Base-by-base conservation (phyloP, 2,113 vertebrate species). In the Speoplatyrhinus poulsoni region DNA sequence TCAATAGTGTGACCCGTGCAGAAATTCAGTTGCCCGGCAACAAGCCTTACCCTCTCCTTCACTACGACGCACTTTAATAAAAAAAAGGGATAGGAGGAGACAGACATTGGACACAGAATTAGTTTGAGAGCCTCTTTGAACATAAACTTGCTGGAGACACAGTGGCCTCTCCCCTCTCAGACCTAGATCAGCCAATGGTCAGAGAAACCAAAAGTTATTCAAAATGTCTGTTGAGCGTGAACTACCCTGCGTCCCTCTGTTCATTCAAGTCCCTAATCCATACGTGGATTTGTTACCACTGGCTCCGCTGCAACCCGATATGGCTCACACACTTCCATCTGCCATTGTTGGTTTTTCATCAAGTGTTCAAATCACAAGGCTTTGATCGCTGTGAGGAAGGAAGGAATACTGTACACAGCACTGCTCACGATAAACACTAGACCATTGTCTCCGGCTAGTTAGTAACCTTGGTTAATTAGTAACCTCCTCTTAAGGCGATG, bases 21-120 rank as follows among this genome's bases (percentile, higher is more conserved):
- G 72, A 77, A 84, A 86, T 85, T 65, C 77, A 82, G 84, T 85
- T 74, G 83, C 82, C 84, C 79, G 26, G 26, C 26, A 91, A 71
- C 69, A 84, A 73, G 74, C 77, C 92, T 93, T 93, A 92, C 93
- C 92, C 92, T 92, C 84, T 92, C 91, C 87, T 92, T 93, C 86
- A 87, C 90, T 91, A 93, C 90, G 91, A 91, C 83, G 92, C 91
- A 93, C 92, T 93, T 92, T 81, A 26, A 26, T 26, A 2, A 26
- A 26, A 26, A 26, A 26, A 26, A 3, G 90, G 82, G 91, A 76
- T 75, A 73, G 87, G 75, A 90, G 85, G 83, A 91, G 80, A 92
- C 87, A 92, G 79, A 91, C 82, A 92, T 85, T 83, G 85, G 79
- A 85, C 63, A 87, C 72, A 92, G 69, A 79, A 86, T 93, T 92